These are phyloP conservation scores for Ylistrum balloti DNA, from an alignment of 1,140 invertebrate genomes.

Conservation along the genomic window DNA sequence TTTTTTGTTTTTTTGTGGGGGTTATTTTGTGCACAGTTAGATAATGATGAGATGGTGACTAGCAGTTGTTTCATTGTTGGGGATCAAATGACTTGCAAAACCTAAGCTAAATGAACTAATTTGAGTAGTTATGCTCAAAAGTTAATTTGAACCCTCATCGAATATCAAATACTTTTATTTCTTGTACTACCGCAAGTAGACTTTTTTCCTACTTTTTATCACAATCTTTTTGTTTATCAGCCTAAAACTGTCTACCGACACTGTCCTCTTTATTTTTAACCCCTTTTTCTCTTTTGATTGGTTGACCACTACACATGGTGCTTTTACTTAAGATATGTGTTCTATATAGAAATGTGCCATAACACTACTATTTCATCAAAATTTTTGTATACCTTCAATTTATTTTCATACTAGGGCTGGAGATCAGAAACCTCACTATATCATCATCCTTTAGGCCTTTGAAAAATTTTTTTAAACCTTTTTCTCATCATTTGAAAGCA, in stretches of 20 bases:
- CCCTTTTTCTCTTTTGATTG: neutral
- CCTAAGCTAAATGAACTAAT: too few relatives aligned
- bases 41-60: too few relatives aligned
- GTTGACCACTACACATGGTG: neutral
- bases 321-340: conserved; percentile 17
- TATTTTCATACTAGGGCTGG: neutral
- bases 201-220: neutral
- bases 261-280: neutral
- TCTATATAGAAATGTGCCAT: neutral
- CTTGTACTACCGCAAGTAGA: neutral
- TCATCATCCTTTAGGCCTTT: too few relatives aligned
- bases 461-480: too few relatives aligned
- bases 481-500: too few relatives aligned
- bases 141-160: too few relatives aligned
- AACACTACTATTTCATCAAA: neutral
- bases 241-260: neutral
- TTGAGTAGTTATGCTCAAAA: too few relatives aligned
- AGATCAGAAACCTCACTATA: too few relatives aligned
- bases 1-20: too few relatives aligned
- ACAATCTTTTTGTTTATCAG: neutral
- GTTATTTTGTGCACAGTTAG: too few relatives aligned
- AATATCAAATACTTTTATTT: neutral
- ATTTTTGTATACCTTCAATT: neutral
- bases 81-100: too few relatives aligned
- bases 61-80: too few relatives aligned